phyloP scores from a whole-genome alignment of 2,888 invertebrate species.

The Andricus quercusramuli region DNA sequence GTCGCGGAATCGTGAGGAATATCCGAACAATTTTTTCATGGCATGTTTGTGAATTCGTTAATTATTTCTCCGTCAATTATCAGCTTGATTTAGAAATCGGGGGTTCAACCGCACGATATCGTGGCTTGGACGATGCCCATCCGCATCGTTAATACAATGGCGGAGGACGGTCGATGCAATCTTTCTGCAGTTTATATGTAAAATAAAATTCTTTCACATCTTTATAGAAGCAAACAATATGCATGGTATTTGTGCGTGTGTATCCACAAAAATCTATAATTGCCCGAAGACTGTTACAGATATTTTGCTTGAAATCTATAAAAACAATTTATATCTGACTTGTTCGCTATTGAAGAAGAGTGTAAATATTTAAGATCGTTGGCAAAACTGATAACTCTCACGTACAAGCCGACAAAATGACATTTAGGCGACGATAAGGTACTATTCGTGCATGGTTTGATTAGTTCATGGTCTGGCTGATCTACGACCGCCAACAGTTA shows the following conservation, averaged over 20 bases:
- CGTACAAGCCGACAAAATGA: constrained; percentile 51
- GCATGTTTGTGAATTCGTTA: constrained; percentile 21
- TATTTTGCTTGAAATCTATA: not conserved
- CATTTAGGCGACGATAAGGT: constrained; percentile 59
- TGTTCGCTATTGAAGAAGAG: not conserved
- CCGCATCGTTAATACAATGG: not conserved
- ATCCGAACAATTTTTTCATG: constrained; percentile 33
- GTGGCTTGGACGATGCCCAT: not conserved
- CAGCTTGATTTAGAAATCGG: constrained; percentile 20
- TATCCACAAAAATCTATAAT: not conserved
- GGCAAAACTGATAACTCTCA: constrained; percentile 40
- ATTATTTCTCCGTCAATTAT: constrained; percentile 33
- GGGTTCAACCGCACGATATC: constrained; percentile 24
- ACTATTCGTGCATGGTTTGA: constrained; percentile 69
- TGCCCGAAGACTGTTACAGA: not conserved
- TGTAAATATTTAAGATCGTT: constrained; percentile 11
- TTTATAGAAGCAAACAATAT: not conserved
- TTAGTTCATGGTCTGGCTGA: constrained; percentile 66
- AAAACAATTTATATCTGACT: constrained; percentile 13
- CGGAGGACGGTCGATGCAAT: not conserved
- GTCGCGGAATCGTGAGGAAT: constrained; percentile 25
- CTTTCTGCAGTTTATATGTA: not conserved
- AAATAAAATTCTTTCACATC: not conserved
- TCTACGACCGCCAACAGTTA: constrained; percentile 74
- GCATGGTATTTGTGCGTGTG: not conserved